Evolutionary conservation across 2,797 vertebrate species (phyloP).

Genomic region (Amblyraja radiata): DNA sequence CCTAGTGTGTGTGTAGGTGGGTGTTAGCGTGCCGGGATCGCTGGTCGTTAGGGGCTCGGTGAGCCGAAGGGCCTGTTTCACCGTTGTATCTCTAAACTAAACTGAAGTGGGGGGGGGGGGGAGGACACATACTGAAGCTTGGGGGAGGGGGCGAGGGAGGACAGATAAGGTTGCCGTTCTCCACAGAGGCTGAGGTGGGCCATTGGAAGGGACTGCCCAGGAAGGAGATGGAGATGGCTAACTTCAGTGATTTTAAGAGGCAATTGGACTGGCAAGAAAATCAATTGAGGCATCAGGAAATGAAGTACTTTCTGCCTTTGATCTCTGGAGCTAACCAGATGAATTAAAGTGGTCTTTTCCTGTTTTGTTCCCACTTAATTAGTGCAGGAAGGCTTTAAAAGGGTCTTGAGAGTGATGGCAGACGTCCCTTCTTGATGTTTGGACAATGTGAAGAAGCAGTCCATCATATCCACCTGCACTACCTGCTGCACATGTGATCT

Average conservation of each 20-base stretch:
- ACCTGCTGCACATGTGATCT: background rate
- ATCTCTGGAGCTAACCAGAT: background rate
- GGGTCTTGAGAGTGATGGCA: background rate
- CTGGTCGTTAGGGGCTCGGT: too few relatives aligned
- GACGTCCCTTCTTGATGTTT: background rate
- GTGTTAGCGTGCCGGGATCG: too few relatives aligned
- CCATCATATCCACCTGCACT: background rate
- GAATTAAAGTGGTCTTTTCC: conserved; percentile 1
- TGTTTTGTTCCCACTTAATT: background rate
- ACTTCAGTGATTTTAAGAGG: background rate
- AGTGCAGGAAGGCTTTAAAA: background rate
- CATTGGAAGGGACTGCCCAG: background rate
- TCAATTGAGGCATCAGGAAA: background rate
- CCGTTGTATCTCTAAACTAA: too few relatives aligned
- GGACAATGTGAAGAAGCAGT: background rate
- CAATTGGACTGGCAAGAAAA: background rate
- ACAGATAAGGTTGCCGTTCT: background rate
- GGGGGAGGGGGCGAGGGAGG: background rate
- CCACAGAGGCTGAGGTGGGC: background rate
- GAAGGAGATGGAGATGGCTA: background rate
- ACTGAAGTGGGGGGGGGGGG: too few relatives aligned
- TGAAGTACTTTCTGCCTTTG: background rate
- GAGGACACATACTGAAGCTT: too few relatives aligned
- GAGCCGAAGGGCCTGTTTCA: too few relatives aligned
- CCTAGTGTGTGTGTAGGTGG: too few relatives aligned